Conservation (phyloP, 2,797 vertebrate genomes). For the Eulemur coronatus region DNA sequence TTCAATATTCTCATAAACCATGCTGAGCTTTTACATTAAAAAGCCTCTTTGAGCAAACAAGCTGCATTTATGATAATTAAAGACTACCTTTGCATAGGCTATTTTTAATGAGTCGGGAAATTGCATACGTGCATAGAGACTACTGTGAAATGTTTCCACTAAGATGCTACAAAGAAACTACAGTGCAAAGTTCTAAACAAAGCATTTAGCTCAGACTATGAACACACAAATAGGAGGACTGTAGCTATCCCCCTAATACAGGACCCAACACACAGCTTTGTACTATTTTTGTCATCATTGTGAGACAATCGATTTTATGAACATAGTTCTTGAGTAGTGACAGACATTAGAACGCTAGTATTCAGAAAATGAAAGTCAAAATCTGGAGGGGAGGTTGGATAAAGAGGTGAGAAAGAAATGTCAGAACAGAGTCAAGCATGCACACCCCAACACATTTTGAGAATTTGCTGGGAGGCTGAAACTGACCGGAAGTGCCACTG, state of each 20-base stretch:
- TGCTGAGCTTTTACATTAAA: conserved; percentile 33
- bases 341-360: background rate
- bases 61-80: conserved; percentile 63
- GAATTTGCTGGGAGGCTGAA: background rate
- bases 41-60: conserved; percentile 56
- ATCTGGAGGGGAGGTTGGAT: background rate
- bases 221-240: background rate
- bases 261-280: background rate
- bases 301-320: background rate
- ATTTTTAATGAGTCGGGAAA: conserved; percentile 58
- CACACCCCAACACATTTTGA: background rate
- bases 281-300: background rate
- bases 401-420: background rate
- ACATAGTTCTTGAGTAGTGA: background rate
- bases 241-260: background rate
- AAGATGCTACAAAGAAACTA: conserved; percentile 34
- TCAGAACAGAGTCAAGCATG: background rate
- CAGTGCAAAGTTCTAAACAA: background rate
- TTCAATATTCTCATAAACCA: conserved; percentile 49
- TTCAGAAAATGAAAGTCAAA: background rate
- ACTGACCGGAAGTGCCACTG: background rate
- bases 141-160: conserved; percentile 25
- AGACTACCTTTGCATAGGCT: conserved; percentile 54
- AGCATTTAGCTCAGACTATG: background rate
- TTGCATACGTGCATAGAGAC: conserved; percentile 15